Evolutionary conservation across 92 coral and sea anemone species (phyloP), one percentile per base, ranked within the genome.

Genomic region (Palythoa grandiflora): DNA sequence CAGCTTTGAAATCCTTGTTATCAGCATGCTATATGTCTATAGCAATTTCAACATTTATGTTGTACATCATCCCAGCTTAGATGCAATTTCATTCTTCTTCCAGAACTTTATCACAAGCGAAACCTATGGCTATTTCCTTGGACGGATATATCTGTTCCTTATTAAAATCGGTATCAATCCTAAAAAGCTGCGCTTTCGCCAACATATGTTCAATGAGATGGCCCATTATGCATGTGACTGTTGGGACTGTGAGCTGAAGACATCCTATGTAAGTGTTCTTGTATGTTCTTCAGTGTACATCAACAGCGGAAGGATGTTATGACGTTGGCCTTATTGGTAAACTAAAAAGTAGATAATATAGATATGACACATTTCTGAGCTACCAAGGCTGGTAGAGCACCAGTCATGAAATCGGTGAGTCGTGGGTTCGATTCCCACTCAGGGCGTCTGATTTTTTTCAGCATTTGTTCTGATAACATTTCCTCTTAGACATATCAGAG

Each of bases 181-280:
- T 6, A 90, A 84, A 16, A 94, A 93, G 68, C 85, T 97, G 6
- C 95, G 98, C 70, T 97, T 97, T 55, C 90, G 99, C 63, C 99
- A 97, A 79, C 99, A 97, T 92, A 95, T 97, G 95, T 95, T 95
- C 61, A 97, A 97, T 74, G 99, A 97, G 83, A 97, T 97, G 99
- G 99, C 99, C 11, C 99, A 97, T 84, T 97, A 97, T 71, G 99
- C 99, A 9, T 97, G 99, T 78, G 99, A 97, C 78, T 97, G 99
- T 78, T 97, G 99, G 99, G 99, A 97, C 79, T 98, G 97, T 6
- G 99, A 97, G 87, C 94, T 97, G 28, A 93, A 92, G 66, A 97
- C 95, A 48, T 97, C 99, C 15, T 97, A 92, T 86, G 99, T 97
- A 79, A 93, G 98, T 87, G 71, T 39, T 59, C 6, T 17, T 53